These are phyloP conservation scores for Cheilosia soror DNA, from an alignment of 2,888 invertebrate genomes.

Conservation along the genomic window DNA sequence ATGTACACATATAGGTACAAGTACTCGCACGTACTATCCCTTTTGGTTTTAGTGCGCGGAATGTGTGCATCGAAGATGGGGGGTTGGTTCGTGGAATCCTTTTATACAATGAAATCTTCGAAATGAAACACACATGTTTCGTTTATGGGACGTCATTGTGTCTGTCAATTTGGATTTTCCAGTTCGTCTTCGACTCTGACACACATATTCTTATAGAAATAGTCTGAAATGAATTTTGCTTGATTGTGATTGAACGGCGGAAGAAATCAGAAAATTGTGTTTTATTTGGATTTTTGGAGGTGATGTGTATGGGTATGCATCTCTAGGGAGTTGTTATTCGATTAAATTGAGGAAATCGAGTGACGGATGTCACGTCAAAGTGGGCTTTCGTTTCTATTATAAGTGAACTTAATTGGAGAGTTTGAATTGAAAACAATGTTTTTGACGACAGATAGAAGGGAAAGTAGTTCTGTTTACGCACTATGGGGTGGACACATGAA, in stretches of 20 bases:
- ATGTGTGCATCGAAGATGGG: neutral
- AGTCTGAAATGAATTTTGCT: slow-evolving; percentile 44
- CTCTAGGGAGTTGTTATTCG: slow-evolving; percentile 16
- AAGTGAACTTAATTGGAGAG: too few species aligned
- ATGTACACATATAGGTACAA: neutral
- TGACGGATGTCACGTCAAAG: neutral
- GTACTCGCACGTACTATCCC: neutral
- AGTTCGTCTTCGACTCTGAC: slow-evolving; percentile 35
- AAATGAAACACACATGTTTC: slow-evolving; percentile 7
- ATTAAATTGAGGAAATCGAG: neutral
- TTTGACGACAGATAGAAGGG: too few species aligned
- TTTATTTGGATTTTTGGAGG: neutral
- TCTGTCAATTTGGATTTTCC: slow-evolving; percentile 44
- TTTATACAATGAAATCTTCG: neutral
- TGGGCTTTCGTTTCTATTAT: neutral
- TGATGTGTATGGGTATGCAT: neutral
- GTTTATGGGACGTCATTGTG: slow-evolving; percentile 27
- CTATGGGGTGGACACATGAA: too few species aligned
- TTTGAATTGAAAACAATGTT: neutral
- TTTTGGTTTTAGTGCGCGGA: neutral
- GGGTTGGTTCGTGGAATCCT: neutral
- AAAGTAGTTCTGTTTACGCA: too few species aligned
- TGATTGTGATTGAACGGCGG: slow-evolving; percentile 52
- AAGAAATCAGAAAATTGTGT: slow-evolving; percentile 24
- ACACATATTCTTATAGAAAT: slow-evolving; percentile 14